phyloP scores from a whole-genome alignment of 2,113 vertebrate genomes.

The Sorex araneus region DNA sequence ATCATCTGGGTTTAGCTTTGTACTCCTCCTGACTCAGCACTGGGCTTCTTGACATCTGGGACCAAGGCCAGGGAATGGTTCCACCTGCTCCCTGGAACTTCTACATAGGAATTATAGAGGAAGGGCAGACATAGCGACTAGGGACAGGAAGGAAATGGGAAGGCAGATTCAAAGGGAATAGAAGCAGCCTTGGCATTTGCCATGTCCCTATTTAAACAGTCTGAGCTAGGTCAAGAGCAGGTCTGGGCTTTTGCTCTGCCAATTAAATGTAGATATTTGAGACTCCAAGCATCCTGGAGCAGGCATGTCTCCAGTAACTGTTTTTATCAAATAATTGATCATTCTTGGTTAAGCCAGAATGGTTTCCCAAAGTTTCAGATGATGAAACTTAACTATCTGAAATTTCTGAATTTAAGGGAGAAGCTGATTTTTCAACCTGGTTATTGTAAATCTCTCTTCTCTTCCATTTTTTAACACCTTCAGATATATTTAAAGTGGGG shows the following conservation, averaged over 20 bases:
- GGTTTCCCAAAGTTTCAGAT: neutral
- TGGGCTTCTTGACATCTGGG: slow-evolving; percentile 49
- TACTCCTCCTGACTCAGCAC: slow-evolving; percentile 37
- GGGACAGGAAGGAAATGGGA: slow-evolving; percentile 31
- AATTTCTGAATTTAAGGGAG: neutral
- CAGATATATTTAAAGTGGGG: neutral
- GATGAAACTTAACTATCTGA: neutral
- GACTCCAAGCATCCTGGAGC: neutral
- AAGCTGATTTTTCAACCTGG: neutral
- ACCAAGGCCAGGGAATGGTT: slow-evolving; percentile 12
- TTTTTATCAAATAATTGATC: neutral
- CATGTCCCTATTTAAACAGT: slow-evolving; percentile 12
- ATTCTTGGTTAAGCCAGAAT: neutral
- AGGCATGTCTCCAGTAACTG: neutral
- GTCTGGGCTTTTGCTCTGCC: no score
- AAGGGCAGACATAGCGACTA: slow-evolving; percentile 31
- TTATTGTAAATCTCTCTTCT: neutral
- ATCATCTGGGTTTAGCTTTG: neutral
- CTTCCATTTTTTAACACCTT: neutral
- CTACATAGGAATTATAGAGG: neutral
- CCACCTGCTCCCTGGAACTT: neutral
- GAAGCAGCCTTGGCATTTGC: neutral
- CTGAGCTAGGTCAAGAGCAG: slow-evolving; percentile 28
- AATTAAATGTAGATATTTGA: neutral
- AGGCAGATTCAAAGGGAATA: neutral